These are phyloP conservation scores for Brachirus orientalis DNA, from an alignment of 2,113 vertebrate genomes.

Conservation along the genomic window DNA sequence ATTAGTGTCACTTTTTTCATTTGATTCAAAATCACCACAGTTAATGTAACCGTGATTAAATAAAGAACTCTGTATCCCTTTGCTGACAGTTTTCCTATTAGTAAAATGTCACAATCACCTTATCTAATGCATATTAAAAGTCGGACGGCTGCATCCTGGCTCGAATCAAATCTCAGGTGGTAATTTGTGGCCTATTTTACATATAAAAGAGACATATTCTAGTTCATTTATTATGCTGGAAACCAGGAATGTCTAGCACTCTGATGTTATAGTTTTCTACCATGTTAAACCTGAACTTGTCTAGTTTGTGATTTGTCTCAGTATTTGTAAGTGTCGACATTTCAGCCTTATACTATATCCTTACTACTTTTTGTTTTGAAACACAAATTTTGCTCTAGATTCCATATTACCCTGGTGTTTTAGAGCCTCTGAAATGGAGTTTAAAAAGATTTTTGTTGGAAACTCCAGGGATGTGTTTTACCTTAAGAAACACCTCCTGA, in stretches of 20 bases:
- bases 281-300: slow-evolving; percentile 2
- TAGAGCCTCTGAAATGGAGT: no score
- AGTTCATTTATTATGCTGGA: slow-evolving; percentile 58
- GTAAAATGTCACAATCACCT: slow-evolving; percentile 78
- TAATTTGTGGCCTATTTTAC: slow-evolving; percentile 69
- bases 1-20: slow-evolving; percentile 60
- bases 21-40: slow-evolving; percentile 64
- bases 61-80: slow-evolving; percentile 50
- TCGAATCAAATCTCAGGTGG: slow-evolving; percentile 70
- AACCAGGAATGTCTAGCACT: slow-evolving; percentile 28
- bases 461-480: no score
- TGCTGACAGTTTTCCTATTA: slow-evolving; percentile 75
- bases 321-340: slow-evolving; percentile 26
- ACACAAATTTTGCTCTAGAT: no score
- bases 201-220: slow-evolving; percentile 68
- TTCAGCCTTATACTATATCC: slow-evolving; percentile 5
- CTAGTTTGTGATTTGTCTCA: slow-evolving; percentile 13
- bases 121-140: slow-evolving; percentile 73
- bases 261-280: slow-evolving; percentile 24
- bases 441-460: no score
- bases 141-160: slow-evolving; percentile 47
- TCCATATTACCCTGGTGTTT: no score
- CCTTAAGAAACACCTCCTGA: no score
- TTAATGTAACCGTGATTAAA: slow-evolving; percentile 71
- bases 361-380: no score